Conservation (phyloP, 2,888 invertebrate species). For the Agonopterix arenella region DNA sequence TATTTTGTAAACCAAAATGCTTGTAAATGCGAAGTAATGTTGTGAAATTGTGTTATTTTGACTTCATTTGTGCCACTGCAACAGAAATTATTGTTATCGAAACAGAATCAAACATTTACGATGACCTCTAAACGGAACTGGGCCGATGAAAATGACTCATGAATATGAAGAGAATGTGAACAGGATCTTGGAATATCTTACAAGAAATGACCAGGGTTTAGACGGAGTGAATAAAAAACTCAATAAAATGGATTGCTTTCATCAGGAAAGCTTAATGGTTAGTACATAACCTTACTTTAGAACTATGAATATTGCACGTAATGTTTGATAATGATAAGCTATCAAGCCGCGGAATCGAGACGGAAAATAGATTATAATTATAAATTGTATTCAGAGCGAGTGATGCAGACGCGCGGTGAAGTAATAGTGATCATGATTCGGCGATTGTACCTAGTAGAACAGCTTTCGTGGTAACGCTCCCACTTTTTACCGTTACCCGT, state of each 20-base stretch:
- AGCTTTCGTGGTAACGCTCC: conserved; percentile 63
- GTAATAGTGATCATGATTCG: conserved; percentile 45
- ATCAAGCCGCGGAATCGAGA: conserved; percentile 23
- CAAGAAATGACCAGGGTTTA: conserved; percentile 49
- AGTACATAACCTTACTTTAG: conserved; percentile 28
- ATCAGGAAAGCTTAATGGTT: conserved; percentile 56
- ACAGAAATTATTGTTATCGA: not conserved
- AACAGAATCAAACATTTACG: conserved; percentile 12
- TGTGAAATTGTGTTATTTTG: conserved; percentile 10
- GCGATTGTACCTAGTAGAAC: conserved; percentile 54
- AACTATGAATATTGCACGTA: conserved; percentile 19
- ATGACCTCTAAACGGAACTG: conserved; percentile 33
- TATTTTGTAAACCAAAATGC: conserved; percentile 45
- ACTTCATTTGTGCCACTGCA: not conserved
- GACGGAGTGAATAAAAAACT: conserved; percentile 33
- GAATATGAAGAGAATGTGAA: conserved; percentile 43
- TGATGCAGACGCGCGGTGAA: conserved; percentile 48
- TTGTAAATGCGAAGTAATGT: conserved; percentile 24
- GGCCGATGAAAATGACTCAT: conserved; percentile 47
- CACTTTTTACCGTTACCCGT: conserved; percentile 73
- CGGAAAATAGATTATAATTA: not conserved
- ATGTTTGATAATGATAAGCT: conserved; percentile 53
- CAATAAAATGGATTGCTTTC: conserved; percentile 58
- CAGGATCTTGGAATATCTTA: conserved; percentile 59
- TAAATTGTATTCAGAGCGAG: conserved; percentile 21